Base-by-base conservation (phyloP, 2,797 vertebrate species). In the Trachops cirrhosus region DNA sequence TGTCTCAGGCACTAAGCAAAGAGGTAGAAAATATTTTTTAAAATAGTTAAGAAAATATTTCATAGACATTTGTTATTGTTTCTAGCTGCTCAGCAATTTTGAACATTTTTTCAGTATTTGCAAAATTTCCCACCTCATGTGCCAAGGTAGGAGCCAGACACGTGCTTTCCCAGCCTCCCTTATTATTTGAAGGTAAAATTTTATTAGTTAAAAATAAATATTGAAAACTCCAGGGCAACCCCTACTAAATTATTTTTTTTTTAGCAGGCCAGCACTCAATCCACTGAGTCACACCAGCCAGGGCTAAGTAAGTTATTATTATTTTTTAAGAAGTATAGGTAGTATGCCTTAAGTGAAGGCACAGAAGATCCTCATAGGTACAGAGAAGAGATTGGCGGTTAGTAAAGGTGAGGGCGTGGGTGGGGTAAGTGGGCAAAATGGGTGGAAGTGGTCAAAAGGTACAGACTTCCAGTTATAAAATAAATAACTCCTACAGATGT, bases 181-280 rank as follows among this genome's bases (percentile, higher is more conserved):
- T 92, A 26, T 24, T 29, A 67, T 57, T 83, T 94, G 50, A 88
- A 71, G 37, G 59, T 62, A 75, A 68, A 71, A 70, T 85, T 85
- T 92, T 67, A 71, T 70, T 41, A 73, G 32, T 86, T 85, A 88
- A 91, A 94, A 93, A 78, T 73, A 52, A 90, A 46, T 62, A 73
- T 68, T 62, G 8, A 41, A 84, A 90, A 44, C 4, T 87, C 11
- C 32, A 70, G 44, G 22, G 29, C 15, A 86, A 26, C 15, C 7
- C 3, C n/a, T 92, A 50, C 79, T 94, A 68, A 89, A 52, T 39
- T 82, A 68, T 70, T 89, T 92, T 91, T 92, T 91, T 44, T 85
- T 1, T 79, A 89, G 54, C 54, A 57, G 22, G 54, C 54, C 9
- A 22, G 54, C 9, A 24, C 54, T 57, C 22, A 57, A 24, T 57